Percentiles rank a stretch among this genome's conserved stretches.
phyloP scores from a whole-genome alignment of 1,140 invertebrate species.

The Atta colombica region DNA sequence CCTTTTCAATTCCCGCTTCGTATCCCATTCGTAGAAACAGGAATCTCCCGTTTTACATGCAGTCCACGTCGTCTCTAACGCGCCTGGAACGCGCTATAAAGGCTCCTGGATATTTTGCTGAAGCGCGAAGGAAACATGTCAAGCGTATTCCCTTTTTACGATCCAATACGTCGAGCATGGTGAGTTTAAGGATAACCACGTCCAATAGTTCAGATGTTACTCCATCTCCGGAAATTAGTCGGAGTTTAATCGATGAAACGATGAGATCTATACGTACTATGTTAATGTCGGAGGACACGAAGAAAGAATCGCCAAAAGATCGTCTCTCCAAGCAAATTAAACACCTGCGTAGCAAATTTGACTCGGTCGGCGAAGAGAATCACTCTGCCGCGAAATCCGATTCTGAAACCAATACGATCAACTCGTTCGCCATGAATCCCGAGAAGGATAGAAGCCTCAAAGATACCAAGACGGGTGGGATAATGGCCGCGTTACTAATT shows the following conservation, averaged over 20 bases:
- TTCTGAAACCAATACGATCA: constrained; percentile 72
- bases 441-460: constrained; percentile 84
- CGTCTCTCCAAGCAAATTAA: constrained; percentile 85
- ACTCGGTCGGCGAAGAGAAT: constrained; percentile 83
- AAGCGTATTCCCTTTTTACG: constrained; percentile 35
- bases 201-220: not conserved
- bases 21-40: constrained; percentile 33
- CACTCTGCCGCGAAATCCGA: constrained; percentile 75
- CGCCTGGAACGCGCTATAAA: constrained; percentile 27
- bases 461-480: constrained; percentile 86
- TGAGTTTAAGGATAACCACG: not conserved
- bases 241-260: constrained; percentile 25
- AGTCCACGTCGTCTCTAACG: not conserved
- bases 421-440: constrained; percentile 66
- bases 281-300: not conserved
- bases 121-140: constrained; percentile 15
- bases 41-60: not conserved
- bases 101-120: not conserved
- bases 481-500: constrained; percentile 89
- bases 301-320: not conserved
- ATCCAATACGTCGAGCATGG: constrained; percentile 7
- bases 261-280: constrained; percentile 1
- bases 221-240: constrained; percentile 2
- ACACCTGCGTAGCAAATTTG: constrained; percentile 82
- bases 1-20: constrained; percentile 55